Evolutionary conservation across 92 coral and sea anemone genomes (phyloP).

Genomic region (Parazoanthus darwini): DNA sequence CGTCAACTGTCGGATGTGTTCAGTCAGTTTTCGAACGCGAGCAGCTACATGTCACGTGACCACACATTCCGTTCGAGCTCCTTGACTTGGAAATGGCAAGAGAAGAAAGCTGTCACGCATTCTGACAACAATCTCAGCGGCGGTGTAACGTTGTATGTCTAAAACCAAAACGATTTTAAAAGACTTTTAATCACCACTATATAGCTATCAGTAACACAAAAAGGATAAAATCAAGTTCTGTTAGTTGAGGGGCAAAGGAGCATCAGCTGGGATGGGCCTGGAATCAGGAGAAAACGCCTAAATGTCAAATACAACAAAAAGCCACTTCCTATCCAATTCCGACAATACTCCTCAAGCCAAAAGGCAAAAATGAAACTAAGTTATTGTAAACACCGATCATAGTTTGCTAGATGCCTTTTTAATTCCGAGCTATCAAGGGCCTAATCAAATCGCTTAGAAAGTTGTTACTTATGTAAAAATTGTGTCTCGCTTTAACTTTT

Average conservation of each 20-base stretch:
- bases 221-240: background rate
- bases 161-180: background rate
- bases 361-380: background rate
- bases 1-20: background rate
- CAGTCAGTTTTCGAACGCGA: conserved; percentile 20
- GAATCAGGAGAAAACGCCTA: background rate
- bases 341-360: background rate
- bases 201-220: background rate
- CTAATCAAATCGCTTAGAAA: background rate
- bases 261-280: background rate
- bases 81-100: conserved; percentile 37
- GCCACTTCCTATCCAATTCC: background rate
- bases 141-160: no score
- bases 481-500: background rate
- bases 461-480: no score
- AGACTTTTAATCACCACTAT: no score
- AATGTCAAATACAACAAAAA: background rate
- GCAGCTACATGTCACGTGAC: conserved; percentile 33
- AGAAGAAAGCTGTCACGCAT: background rate
- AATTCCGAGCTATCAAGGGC: background rate
- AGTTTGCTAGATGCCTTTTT: no score
- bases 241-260: background rate
- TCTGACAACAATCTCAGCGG: background rate
- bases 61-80: conserved; percentile 30
- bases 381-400: no score